A percentile compares a stretch with the other conserved stretches of the same genome.
Conservation (phyloP, 2,113 vertebrate genomes). For the Marcusenius ussheri region DNA sequence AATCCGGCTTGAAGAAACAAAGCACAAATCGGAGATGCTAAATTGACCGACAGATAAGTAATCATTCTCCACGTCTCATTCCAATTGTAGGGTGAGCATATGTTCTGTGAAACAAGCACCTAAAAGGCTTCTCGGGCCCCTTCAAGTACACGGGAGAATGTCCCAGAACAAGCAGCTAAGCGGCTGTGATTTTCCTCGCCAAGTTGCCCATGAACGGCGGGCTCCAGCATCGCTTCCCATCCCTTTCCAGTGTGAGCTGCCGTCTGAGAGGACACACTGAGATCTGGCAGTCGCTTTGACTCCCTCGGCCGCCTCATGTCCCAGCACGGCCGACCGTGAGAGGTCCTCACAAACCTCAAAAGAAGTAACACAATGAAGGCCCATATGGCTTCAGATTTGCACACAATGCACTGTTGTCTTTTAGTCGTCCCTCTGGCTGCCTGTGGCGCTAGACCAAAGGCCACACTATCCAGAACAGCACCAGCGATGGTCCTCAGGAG, state of each 20-base stretch:
- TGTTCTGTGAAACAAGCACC: not conserved
- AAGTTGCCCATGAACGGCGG: not conserved
- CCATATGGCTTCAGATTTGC: constrained; percentile 33
- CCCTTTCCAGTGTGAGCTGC: not conserved
- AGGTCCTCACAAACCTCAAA: not conserved
- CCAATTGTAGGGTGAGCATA: not conserved
- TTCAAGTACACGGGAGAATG: not conserved
- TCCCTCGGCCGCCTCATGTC: not conserved
- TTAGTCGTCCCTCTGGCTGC: constrained; percentile 29
- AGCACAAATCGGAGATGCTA: not conserved
- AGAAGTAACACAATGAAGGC: not conserved
- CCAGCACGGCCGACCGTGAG: not conserved
- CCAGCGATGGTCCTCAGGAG: not conserved
- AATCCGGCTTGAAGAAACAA: not conserved
- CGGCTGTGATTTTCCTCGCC: not conserved
- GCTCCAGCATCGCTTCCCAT: not conserved
- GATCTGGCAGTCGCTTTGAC: not conserved
- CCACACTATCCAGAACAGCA: not conserved
- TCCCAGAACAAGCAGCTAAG: not conserved
- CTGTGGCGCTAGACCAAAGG: not conserved
- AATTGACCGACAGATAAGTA: not conserved
- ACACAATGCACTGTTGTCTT: constrained; percentile 30
- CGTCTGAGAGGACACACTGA: not conserved
- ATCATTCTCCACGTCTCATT: not conserved
- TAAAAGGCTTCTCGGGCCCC: not conserved